Evolutionary conservation across 2,797 vertebrate species (phyloP).

Genomic region (Alectoris magna): DNA sequence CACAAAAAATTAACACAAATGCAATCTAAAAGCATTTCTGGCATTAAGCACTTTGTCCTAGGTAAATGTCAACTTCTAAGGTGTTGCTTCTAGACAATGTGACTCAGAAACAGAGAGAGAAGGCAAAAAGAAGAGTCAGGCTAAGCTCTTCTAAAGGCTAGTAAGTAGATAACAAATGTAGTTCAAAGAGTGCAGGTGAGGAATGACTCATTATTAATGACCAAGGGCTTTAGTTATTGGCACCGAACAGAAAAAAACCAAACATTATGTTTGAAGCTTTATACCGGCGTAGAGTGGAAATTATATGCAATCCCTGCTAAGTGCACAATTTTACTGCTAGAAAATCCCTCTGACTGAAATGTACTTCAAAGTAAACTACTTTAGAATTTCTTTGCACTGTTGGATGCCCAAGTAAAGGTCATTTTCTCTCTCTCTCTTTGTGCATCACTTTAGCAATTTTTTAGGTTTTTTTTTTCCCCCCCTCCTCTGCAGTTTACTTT

Average conservation of each 20-base stretch:
- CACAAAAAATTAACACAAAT: background rate
- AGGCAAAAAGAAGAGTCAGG: slow-evolving; percentile 44
- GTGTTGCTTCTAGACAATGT: slow-evolving; percentile 33
- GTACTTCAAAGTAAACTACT: slow-evolving; percentile 60
- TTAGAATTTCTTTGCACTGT: slow-evolving; percentile 65
- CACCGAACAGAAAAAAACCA: slow-evolving; percentile 38
- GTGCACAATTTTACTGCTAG: slow-evolving; percentile 70
- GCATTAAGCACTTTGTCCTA: background rate
- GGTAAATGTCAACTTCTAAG: slow-evolving; percentile 60
- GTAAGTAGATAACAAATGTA: slow-evolving; percentile 63
- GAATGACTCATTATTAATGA: slow-evolving; percentile 63
- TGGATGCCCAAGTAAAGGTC: slow-evolving; percentile 70
- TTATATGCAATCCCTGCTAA: slow-evolving; percentile 71
- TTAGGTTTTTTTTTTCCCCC: background rate
- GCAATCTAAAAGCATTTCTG: background rate
- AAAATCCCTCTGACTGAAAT: slow-evolving; percentile 66
- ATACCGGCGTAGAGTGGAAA: slow-evolving; percentile 45
- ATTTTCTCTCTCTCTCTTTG: slow-evolving; percentile 48
- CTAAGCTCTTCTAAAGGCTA: slow-evolving; percentile 61
- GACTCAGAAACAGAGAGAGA: slow-evolving; percentile 46
- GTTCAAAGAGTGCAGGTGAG: slow-evolving; percentile 59
- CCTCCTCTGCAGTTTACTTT: slow-evolving; percentile 10
- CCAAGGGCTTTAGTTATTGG: slow-evolving; percentile 45
- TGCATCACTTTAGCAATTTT: slow-evolving; percentile 54
- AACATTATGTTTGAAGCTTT: slow-evolving; percentile 57